A percentile compares a stretch with the other conserved stretches of the same genome.
Conservation (phyloP, 1,140 invertebrate genomes). For the Pseudomyrmex flavicornis region DNA sequence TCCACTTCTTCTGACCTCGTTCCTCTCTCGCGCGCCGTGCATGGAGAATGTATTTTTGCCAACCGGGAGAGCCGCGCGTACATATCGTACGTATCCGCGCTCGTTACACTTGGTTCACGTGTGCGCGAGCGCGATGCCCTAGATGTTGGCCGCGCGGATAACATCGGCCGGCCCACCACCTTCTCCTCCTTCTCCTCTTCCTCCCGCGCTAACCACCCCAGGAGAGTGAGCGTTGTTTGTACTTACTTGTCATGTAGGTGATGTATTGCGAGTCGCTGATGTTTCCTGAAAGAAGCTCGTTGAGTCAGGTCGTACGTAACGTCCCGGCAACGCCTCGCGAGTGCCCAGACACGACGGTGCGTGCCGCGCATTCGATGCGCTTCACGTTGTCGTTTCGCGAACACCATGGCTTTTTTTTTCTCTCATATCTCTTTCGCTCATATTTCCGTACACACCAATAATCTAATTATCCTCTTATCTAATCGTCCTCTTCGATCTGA, state of each 20-base stretch:
- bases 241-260: constrained; percentile 85
- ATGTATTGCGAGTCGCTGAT: constrained; percentile 84
- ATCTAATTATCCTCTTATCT: neutral
- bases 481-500: neutral
- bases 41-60: constrained; percentile 46
- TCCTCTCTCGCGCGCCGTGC: neutral
- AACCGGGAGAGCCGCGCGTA: constrained; percentile 11
- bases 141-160: constrained; percentile 49
- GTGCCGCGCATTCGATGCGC: constrained; percentile 23
- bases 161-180: constrained; percentile 11
- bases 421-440: neutral
- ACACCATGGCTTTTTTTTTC: constrained; percentile 24
- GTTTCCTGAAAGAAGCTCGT: constrained; percentile 84
- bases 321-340: constrained; percentile 58
- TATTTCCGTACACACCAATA: neutral
- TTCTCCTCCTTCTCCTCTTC: neutral
- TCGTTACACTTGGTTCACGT: constrained; percentile 37
- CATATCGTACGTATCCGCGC: constrained; percentile 9
- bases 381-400: constrained; percentile 3
- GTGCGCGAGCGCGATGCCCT: constrained; percentile 39
- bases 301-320: constrained; percentile 80
- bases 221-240: constrained; percentile 54
- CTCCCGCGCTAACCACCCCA: constrained; percentile 13
- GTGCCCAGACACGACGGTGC: constrained; percentile 32
- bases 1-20: constrained; percentile 56